Base-by-base conservation (phyloP, 2,888 invertebrate species). In the Drosophila borborema region DNA sequence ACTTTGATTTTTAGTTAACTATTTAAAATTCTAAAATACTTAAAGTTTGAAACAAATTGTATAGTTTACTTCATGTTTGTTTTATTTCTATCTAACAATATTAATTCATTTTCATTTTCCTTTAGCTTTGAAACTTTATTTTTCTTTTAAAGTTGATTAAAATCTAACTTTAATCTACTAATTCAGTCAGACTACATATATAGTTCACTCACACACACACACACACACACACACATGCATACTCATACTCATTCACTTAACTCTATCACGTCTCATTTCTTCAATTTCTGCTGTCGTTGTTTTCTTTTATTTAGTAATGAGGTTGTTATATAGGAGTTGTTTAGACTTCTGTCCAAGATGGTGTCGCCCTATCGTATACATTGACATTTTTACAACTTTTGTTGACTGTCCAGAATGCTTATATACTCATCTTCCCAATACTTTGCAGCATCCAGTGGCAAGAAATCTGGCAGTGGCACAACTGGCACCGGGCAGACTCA, bases 371-470 rank as follows among this genome's bases (percentile, higher is more conserved):
- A 31, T 16, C 38, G 38, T 40, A 16, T 14, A 14, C 14, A 6
- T 38, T 38, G 38, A 23, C 9, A 16, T 61, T 58, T 9, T 23
- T 12, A 62, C 38, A 46, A 31, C 14, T 18, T 10, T 20, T 3
- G 23, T 34, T 58, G 34, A 7, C 36, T 67, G 48, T 31, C 12
- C 48, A 58, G 31, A 48, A 40, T 55, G 40, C 43, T 69, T 48
- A 64, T 45, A 65, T 49, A 55, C 49, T 49, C 10, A 23, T 34
- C 16, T 55, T 20, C 20, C 41, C 3, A 12, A 16, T 55, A 36
- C 56, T 79, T 86, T 82, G 49, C 79, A 91, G 90, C 79, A 70
- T 64, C 85, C 56, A 74, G 89, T 40, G 80, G 89, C 67, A 91
- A 91, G 63, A 91, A 91, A 54, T 56, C 80, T 2, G 77, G 78